These are phyloP conservation scores for Tholera decimalis DNA, from an alignment of 2,888 invertebrate species.

Conservation along the genomic window DNA sequence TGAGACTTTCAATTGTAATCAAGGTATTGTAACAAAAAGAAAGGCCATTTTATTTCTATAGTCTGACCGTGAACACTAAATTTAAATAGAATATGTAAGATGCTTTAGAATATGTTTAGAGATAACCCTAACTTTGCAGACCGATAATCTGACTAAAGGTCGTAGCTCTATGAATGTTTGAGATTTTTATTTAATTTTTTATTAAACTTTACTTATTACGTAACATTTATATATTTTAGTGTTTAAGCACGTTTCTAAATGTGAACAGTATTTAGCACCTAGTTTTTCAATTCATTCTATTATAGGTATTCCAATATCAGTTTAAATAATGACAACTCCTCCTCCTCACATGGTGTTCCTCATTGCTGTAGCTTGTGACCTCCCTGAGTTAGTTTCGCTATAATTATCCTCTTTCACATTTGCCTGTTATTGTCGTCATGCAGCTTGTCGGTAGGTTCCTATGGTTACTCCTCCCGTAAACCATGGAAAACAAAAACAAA, in stretches of 20 bases:
- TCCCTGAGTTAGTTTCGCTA: no score
- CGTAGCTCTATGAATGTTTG: slow-evolving; percentile 11
- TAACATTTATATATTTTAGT: slow-evolving; percentile 17
- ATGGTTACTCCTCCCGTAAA: no score
- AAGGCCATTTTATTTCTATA: slow-evolving; percentile 49
- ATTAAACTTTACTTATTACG: slow-evolving; percentile 32
- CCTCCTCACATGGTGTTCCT: no score
- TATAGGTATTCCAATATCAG: not conserved
- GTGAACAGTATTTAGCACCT: no score
- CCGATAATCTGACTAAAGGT: slow-evolving; percentile 9
- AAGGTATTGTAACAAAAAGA: slow-evolving; percentile 47
- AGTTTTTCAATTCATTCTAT: not conserved
- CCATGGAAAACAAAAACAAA: no score
- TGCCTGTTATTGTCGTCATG: no score
- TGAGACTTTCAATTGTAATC: slow-evolving; percentile 54
- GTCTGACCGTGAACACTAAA: slow-evolving; percentile 13
- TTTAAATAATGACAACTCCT: not conserved
- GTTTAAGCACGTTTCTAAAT: slow-evolving; percentile 11
- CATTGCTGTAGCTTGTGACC: no score
- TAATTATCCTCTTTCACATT: no score
- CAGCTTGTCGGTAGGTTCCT: no score
- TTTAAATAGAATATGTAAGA: slow-evolving; percentile 46
- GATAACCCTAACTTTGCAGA: slow-evolving; percentile 29
- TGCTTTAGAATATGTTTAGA: slow-evolving; percentile 38
- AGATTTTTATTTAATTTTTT: slow-evolving; percentile 22